These are phyloP conservation scores for Acanthoscelides obtectus DNA, from an alignment of 2,888 invertebrate species.

Conservation along the genomic window DNA sequence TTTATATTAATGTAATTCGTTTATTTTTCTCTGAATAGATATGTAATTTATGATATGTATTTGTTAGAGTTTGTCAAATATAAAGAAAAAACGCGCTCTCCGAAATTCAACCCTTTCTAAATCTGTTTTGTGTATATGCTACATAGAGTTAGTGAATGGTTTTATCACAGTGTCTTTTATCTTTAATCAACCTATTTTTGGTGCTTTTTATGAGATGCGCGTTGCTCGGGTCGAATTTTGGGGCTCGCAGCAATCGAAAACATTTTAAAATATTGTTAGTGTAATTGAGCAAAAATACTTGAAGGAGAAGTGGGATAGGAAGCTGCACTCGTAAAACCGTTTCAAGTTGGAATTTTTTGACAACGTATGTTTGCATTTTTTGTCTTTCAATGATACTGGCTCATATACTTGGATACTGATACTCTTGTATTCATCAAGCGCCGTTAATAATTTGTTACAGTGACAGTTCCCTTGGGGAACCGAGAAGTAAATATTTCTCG, in stretches of 20 bases:
- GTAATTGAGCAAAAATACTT: conserved; percentile 4
- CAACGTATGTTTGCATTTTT: background rate
- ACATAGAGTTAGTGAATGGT: conserved; percentile 8
- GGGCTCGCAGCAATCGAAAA: background rate
- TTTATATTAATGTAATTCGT: background rate
- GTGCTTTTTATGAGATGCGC: conserved; percentile 1
- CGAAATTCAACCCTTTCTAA: conserved; percentile 3
- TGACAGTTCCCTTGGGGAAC: no score
- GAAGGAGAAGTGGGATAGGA: background rate
- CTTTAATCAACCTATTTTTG: conserved; percentile 2
- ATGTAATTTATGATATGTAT: conserved; percentile 5
- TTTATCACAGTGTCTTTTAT: conserved; percentile 15
- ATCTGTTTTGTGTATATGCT: conserved; percentile 6
- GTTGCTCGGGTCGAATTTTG: background rate
- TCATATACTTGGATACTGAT: no score
- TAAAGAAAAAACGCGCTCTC: conserved; percentile 3
- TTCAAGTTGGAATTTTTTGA: background rate
- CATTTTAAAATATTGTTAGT: background rate
- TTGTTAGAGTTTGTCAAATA: background rate
- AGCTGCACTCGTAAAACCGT: background rate
- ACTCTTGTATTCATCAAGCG: no score
- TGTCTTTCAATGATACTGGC: background rate
- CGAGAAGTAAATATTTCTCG: no score
- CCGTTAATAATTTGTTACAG: no score
- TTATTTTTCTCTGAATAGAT: background rate